A percentile compares a stretch with the other conserved stretches of the same genome.
Conservation (phyloP, 2,797 vertebrate genomes). For the Acipenser ruthenus region DNA sequence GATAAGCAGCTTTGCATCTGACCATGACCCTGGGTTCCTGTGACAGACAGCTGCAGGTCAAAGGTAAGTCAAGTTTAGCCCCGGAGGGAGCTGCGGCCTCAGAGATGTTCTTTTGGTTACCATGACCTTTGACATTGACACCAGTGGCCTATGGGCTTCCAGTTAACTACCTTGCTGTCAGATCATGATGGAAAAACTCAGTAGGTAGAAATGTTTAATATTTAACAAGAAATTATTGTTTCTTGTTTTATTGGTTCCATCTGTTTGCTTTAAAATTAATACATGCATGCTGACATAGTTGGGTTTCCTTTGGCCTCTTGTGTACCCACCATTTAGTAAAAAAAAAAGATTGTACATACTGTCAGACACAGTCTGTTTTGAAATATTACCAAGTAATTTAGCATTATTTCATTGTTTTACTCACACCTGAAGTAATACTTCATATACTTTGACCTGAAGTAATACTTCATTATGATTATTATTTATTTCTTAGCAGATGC, state of each 20-base stretch:
- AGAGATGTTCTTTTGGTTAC: constrained; percentile 23
- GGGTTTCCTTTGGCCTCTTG: too few species aligned
- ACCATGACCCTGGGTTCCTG: constrained; percentile 21
- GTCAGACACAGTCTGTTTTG: too few species aligned
- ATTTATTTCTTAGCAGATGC: too few species aligned
- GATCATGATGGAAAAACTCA: background rate
- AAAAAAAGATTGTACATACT: too few species aligned
- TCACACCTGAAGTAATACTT: too few species aligned
- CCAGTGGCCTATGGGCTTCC: background rate
- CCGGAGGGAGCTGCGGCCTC: constrained; percentile 19
- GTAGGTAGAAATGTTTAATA: background rate
- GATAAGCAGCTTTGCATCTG: constrained; percentile 24
- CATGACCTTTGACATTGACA: constrained; percentile 31
- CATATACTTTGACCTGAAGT: too few species aligned
- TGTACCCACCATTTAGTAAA: too few species aligned
- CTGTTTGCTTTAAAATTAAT: too few species aligned
- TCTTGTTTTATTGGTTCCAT: background rate
- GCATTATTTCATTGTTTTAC: too few species aligned
- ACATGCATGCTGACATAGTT: too few species aligned
- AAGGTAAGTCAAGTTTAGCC: constrained; percentile 32
- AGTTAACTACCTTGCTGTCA: constrained; percentile 1
- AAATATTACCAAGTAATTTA: too few species aligned
- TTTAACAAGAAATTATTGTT: background rate
- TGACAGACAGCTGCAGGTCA: constrained; percentile 20
- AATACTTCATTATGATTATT: too few species aligned